Percentiles rank a stretch among this genome's conserved stretches.
These are phyloP conservation scores for Cliona cf. orientalis DNA, from an alignment of 37 sponge, comb jelly and placozoan genomes.

Conservation along the genomic window DNA sequence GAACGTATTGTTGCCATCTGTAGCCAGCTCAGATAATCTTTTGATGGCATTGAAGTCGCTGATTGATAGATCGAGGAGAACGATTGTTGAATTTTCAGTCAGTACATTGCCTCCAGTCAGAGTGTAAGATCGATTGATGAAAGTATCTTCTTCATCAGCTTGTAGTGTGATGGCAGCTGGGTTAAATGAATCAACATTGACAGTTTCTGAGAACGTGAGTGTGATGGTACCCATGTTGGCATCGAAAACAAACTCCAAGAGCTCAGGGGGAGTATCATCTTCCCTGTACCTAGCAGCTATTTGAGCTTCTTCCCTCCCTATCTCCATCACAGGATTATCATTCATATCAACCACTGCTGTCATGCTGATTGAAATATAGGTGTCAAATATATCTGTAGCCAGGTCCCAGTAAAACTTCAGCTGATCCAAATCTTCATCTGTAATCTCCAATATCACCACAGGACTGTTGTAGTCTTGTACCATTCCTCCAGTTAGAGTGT, in stretches of 20 bases:
- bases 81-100: constrained; percentile 54
- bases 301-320: constrained; percentile 8
- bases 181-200: constrained; percentile 68
- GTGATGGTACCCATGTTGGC: constrained; percentile 62
- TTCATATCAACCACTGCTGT: constrained; percentile 59
- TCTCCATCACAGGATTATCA: constrained; percentile 43
- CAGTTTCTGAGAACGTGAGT: constrained; percentile 79
- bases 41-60: constrained; percentile 84
- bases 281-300: constrained; percentile 21
- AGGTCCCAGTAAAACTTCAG: constrained; percentile 65
- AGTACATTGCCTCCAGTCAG: constrained; percentile 74
- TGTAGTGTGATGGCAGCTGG: constrained; percentile 69
- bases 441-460: constrained; percentile 29
- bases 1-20: constrained; percentile 33
- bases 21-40: constrained; percentile 53
- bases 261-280: constrained; percentile 51
- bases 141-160: constrained; percentile 9
- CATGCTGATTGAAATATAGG: constrained; percentile 57
- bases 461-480: constrained; percentile 54
- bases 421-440: constrained; percentile 68
- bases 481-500: constrained; percentile 21
- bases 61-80: constrained; percentile 44
- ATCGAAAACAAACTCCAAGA: constrained; percentile 70
- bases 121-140: constrained; percentile 15
- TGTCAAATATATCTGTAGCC: constrained; percentile 35